Evolutionary conservation across 1,140 invertebrate species (phyloP), one percentile per base, ranked within the genome.

Genomic region (Brachionus rotundiformis): DNA sequence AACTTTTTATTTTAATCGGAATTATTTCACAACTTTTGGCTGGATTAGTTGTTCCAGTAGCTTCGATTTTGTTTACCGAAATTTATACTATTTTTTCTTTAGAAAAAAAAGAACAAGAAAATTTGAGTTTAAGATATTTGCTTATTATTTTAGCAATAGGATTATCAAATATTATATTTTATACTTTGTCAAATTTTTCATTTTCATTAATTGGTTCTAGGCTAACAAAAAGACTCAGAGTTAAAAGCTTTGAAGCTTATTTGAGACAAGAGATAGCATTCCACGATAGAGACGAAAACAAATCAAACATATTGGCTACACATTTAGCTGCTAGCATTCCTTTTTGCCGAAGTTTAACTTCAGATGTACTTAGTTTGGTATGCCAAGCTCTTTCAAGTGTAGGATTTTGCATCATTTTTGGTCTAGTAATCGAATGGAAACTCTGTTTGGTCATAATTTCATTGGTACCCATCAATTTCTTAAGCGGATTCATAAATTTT

Each of bases 401-500:
- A 25, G 84, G 86, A 0, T 90, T 91, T 23, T 92, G 91, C 5
- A 85, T 95, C 4, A 87, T 91, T 0, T 90, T 94, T 84, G 93
- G 93, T 7, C 91, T 95, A 36, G 85, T 91, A 23, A 92, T 91
- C 83, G 93, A 93, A 82, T 95, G 94, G 94, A 90, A 93, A 85
- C 87, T 95, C 2, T 92, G 94, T 1, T 87, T 94, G 1, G 90
- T 95, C 10, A 93, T 94, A 83, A 85, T 95, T 23, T 90, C 91
- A 31, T 91, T 93, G 7, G 90, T 93, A 44, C 94, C 94, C 0
- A 84, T 90, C 23, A 86, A 90, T 16, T 84, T 86, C n/a, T 29
- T 86, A 5, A 84, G 85, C 59, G 92, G 94, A 16, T 27, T 79
- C 23, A 63, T 79, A 61, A 25, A 54, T 16, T 33, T 23, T 54